These are phyloP conservation scores for Drosophila prolongata DNA, from an alignment of 2,888 invertebrate species.

Conservation along the genomic window DNA sequence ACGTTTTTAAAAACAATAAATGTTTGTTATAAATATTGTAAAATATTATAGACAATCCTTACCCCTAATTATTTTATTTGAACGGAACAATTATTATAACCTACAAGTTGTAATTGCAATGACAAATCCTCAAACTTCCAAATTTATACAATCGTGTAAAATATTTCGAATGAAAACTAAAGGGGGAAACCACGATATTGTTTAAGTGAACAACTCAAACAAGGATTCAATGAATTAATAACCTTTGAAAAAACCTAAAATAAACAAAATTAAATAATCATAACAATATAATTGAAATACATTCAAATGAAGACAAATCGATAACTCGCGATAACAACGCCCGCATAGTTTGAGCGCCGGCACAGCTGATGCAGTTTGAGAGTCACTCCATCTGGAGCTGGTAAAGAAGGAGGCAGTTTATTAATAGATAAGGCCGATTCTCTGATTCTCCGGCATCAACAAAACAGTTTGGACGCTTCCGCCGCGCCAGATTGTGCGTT, in stretches of 20 bases:
- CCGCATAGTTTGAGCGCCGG: constrained; percentile 6
- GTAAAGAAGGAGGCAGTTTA: constrained; percentile 48
- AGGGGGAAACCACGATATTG: no score
- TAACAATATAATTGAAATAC: background rate
- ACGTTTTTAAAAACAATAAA: constrained; percentile 16
- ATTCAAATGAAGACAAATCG: constrained; percentile 5
- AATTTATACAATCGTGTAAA: no score
- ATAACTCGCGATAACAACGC: background rate
- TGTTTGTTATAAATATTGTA: constrained; percentile 24
- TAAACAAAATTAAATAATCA: no score
- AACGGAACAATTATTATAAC: no score
- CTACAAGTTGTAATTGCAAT: no score
- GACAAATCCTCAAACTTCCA: no score
- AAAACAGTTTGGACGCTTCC: constrained; percentile 33
- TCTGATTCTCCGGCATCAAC: constrained; percentile 57
- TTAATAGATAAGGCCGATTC: constrained; percentile 67
- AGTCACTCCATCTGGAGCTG: constrained; percentile 15
- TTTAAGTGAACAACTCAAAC: no score
- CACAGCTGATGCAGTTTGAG: constrained; percentile 32
- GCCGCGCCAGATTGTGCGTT: constrained; percentile 54
- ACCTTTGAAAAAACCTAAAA: no score
- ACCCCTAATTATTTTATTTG: background rate
- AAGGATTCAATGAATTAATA: no score
- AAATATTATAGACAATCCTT: background rate
- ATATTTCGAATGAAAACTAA: no score